Evolutionary conservation across 2,888 invertebrate species (phyloP), one percentile per base, ranked within the genome.

Genomic region (Erebia aethiops): DNA sequence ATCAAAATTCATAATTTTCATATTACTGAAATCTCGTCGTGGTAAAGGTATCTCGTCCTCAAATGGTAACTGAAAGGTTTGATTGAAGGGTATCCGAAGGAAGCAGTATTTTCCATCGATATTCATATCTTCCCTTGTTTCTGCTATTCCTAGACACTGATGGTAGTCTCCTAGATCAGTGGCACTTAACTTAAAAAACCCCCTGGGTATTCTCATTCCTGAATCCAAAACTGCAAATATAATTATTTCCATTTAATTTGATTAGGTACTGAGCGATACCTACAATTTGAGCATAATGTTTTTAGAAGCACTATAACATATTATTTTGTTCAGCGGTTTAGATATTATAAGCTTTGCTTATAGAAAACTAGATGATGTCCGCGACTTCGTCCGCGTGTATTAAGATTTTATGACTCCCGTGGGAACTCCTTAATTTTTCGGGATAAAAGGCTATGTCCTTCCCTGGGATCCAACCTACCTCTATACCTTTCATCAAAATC

Each of bases 81-180:
- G 84, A 41, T 77, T 68, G 10, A 80, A 65, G 21, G 84, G 82
- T 14, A 83, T 67, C 9, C 61, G 62, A 0, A 86, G 81, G 57
- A 80, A 79, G 67, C 89, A 90, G 70, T 84, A 87, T 78, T 87
- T 87, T 41, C 87, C 87, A 77, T 84, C 77, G 1, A 87, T 77
- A 0, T 70, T 62, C 8, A 73, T 73, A 10, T 76, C 75, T 18
- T 75, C 72, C 1, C 77, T 26, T 11, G 76, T 61, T 52, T 80
- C 65, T 8, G 77, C 75, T 60, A 87, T 83, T 0, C 65, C 76
- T 7, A 86, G 77, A 69, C 87, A 87, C 74, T 84, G 82, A 49
- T 80, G 75, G 52, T 85, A 87, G 70, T 82, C 82, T 0, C 87
- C 87, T 16, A 84, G 70, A 71, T 86, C 84, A 4, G 78, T 60